Conservation (phyloP, 1,140 invertebrate genomes). For the Eupeodes corollae region DNA sequence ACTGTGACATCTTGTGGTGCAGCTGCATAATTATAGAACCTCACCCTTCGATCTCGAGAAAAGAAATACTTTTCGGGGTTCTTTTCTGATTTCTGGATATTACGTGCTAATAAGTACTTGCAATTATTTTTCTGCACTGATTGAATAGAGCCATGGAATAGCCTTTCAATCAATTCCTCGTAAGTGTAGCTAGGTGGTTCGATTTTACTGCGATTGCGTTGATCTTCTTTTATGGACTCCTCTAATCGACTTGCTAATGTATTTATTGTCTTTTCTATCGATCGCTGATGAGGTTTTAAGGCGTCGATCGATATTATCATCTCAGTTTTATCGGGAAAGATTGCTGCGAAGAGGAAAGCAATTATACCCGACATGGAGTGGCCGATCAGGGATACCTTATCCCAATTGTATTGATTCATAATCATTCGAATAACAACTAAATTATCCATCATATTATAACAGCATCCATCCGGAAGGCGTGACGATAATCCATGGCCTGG, state of each 20-base stretch:
- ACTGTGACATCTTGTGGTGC: constrained; percentile 42
- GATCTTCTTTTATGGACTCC: constrained; percentile 41
- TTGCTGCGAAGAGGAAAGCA: constrained; percentile 44
- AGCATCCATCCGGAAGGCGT: constrained; percentile 48
- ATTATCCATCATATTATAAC: constrained; percentile 48
- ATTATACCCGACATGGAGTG: constrained; percentile 57
- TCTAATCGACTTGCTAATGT: constrained; percentile 38
- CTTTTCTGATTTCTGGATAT: constrained; percentile 41
- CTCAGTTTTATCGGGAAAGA: constrained; percentile 49
- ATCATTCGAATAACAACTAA: constrained; percentile 48
- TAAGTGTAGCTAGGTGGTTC: constrained; percentile 49
- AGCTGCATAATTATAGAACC: constrained; percentile 39
- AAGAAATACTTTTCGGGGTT: constrained; percentile 50
- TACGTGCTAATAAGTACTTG: constrained; percentile 47
- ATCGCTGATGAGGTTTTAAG: constrained; percentile 42
- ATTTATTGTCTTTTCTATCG: constrained; percentile 18
- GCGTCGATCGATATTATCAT: constrained; percentile 52
- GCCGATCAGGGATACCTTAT: constrained; percentile 51
- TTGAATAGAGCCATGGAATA: constrained; percentile 41
- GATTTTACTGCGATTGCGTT: constrained; percentile 33
- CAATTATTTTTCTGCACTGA: constrained; percentile 44
- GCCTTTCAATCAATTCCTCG: constrained; percentile 46
- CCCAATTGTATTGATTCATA: constrained; percentile 55
- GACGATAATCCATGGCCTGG: constrained; percentile 61
- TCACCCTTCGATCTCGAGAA: constrained; percentile 47